Conservation (phyloP, 2,888 invertebrate species). For the Liposcelis brunnea region DNA sequence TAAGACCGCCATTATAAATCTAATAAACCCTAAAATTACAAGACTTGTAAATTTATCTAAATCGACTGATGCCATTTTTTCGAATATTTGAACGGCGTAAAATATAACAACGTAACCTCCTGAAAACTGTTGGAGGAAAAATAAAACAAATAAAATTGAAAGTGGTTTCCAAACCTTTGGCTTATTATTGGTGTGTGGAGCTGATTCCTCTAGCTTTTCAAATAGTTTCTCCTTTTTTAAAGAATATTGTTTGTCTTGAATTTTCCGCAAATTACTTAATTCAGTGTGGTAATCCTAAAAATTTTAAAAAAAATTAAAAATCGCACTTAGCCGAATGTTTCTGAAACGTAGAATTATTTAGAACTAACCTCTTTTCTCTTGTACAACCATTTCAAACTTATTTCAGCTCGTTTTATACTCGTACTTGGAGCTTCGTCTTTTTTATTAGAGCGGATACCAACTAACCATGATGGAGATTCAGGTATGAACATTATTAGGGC, state of each 20-base stretch:
- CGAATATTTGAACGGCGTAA: slow-evolving; percentile 36
- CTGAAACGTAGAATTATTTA: too few relatives aligned
- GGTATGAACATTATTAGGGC: slow-evolving; percentile 27
- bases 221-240: not conserved
- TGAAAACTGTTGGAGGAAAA: slow-evolving; percentile 37
- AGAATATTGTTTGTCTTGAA: not conserved
- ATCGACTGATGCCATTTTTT: slow-evolving; percentile 23
- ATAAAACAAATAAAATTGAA: slow-evolving; percentile 28
- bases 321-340: too few relatives aligned
- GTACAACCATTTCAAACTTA: slow-evolving; percentile 31
- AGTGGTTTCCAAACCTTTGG: slow-evolving; percentile 25
- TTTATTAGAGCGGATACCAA: slow-evolving; percentile 20
- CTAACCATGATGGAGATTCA: slow-evolving; percentile 40
- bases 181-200: too few relatives aligned
- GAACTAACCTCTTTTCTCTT: slow-evolving; percentile 25
- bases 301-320: too few relatives aligned
- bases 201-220: slow-evolving; percentile 4
- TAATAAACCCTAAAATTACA: slow-evolving; percentile 30
- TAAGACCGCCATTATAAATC: slow-evolving; percentile 34
- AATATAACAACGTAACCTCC: slow-evolving; percentile 39
- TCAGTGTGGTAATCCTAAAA: slow-evolving; percentile 18
- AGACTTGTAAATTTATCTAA: slow-evolving; percentile 31
- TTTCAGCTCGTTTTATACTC: slow-evolving; percentile 20
- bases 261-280: slow-evolving; percentile 18
- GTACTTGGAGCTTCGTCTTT: slow-evolving; percentile 12